Evolutionary conservation across 2,113 vertebrate genomes (phyloP), one percentile per base, ranked within the genome.

Genomic region (Lampris incognitus): DNA sequence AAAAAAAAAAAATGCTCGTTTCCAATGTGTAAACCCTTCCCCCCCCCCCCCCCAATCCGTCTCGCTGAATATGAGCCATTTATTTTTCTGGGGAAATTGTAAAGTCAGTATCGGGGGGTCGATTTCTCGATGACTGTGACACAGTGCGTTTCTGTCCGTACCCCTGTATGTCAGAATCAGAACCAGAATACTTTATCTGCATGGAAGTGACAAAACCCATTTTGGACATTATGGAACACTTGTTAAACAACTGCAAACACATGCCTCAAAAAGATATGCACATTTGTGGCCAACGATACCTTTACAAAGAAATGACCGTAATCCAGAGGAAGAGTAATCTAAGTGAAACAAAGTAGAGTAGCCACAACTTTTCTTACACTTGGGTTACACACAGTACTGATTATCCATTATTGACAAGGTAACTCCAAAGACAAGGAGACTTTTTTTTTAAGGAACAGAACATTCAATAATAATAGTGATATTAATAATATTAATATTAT

Each of bases 211-310:
- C 59, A 62, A 79, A 62, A 51, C 39, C 39, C 65, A 48, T 13
- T 36, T 39, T 38, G 11, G 6, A 77, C 55, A 74, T 9, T 48
- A 44, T 67, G 8, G 60, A 76, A 69, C 37, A 59, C 68, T 70
- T 39, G 64, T 70, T 8, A 78, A 38, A 74, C 42, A 74, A 80
- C 44, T 78, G 57, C 68, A 70, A 48, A 62, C 8, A 65, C 49
- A 61, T 72, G 66, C 71, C 64, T 69, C 54, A 46, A 52, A 9
- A 50, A 59, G 48, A 46, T 56, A 1, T 51, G 46, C 55, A 9
- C 41, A 38, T 58, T 46, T 65, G 3, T 72, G 40, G 58, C 24
- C n/a, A 66, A 39, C 39, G 9, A 58, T 7, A 6, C 51, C 9
- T 58, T 38, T 58, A 58, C 36, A 58, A 39, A 58, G 39, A 60